Base-by-base conservation (phyloP, 1,140 invertebrate genomes). In the Eubasilissa regina region DNA sequence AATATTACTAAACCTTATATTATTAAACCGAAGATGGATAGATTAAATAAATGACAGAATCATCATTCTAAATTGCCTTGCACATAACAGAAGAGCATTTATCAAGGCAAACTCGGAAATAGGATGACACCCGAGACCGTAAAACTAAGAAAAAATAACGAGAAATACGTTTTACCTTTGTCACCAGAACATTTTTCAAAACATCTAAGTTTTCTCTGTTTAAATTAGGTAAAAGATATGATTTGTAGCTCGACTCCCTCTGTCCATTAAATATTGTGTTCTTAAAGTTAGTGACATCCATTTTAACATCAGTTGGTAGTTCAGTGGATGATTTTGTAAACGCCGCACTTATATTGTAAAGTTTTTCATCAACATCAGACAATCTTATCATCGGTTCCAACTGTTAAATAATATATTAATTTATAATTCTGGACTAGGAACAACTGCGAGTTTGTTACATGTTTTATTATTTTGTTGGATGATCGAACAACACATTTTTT, bases 151-250 rank as follows among this genome's bases (percentile, higher is more conserved):
- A n/a, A n/a, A n/a, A n/a, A n/a, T n/a, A n/a, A n/a, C n/a, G n/a
- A n/a, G n/a, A n/a, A 35, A 35, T 60, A 8, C 17, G 3, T 1
- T 44, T 76, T 80, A 83, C 81, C 81, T 83, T 83, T 51, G 79
- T 74, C 0, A 92, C 94, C 44, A 93, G 86, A 0, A 94, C 93
- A 44, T 93, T 92, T 0, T 92, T 89, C 45, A 95, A 82, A 1
- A 96, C 90, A 51, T 93, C 92, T 1, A 97, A 85, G 85, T 96
- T 97, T 43, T 84, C 85, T 75, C 93, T 88, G 43, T 91, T 90
- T 80, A 93, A 85, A 3, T 90, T 91, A n/a, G 93, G 91, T 70
- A 91, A 89, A 1, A 97, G 85, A 85, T 95, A 95, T 0, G 90
- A 90, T n/a, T 92, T 90, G 51, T 88, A 89, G 9, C 92, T 91